These are phyloP conservation scores for Halocaridina rubra DNA, from an alignment of 2,888 invertebrate genomes.

Conservation along the genomic window DNA sequence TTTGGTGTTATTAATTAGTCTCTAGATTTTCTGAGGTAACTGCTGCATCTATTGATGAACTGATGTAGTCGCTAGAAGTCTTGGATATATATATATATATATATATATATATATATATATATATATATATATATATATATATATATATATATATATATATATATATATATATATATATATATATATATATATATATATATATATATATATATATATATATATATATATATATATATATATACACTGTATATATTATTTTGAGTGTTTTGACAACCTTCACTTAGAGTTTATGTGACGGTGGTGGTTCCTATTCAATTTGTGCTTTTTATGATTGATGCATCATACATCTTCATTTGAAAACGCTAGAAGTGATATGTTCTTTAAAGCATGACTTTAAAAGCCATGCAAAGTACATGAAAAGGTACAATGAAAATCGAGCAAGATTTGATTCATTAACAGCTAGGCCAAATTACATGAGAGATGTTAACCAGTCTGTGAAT, in stretches of 20 bases:
- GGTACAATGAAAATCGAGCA: neutral
- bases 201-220: no score
- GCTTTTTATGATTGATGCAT: no score
- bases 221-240: no score
- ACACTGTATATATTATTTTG: no score
- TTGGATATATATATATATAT: neutral
- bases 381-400: neutral
- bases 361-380: neutral
- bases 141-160: neutral
- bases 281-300: no score
- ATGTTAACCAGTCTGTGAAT: neutral
- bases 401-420: neutral
- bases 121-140: conserved; percentile 2
- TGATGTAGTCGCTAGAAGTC: neutral
- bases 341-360: neutral
- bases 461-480: neutral
- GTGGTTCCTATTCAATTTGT: no score
- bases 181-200: no score
- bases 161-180: neutral
- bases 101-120: neutral
- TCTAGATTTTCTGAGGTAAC: neutral
- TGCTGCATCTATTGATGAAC: neutral
- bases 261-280: no score
- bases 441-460: neutral
- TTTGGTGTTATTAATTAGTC: neutral